phyloP scores from a whole-genome alignment of 1,140 invertebrate genomes.

The Zaprionus camerounensis region DNA sequence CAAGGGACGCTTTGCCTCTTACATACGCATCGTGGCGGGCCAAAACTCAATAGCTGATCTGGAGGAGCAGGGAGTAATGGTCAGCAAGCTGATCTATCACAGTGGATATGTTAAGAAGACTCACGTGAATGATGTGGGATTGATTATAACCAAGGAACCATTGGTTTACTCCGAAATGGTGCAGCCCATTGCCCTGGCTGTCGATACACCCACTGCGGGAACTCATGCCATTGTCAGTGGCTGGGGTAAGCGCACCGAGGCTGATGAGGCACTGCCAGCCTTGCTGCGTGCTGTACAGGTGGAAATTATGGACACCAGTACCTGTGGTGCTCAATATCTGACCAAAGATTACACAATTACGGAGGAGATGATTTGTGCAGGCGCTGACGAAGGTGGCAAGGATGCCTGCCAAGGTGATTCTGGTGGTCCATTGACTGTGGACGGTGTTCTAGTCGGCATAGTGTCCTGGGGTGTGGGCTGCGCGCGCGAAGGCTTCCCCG shows the following conservation, averaged over 20 bases:
- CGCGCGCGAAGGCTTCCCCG: conserved; percentile 64
- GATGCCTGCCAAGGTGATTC: conserved; percentile 68
- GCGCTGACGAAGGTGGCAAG: conserved; percentile 75
- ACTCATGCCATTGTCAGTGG: conserved; percentile 83
- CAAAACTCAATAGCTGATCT: conserved; percentile 68
- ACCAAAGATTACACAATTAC: conserved; percentile 85
- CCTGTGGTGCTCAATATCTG: conserved; percentile 61
- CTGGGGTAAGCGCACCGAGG: conserved; percentile 84
- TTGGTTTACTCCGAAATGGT: conserved; percentile 50
- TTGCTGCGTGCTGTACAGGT: conserved; percentile 75
- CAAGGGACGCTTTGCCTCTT: conserved; percentile 72
- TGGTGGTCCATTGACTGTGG: conserved; percentile 61
- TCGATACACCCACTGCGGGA: conserved; percentile 35
- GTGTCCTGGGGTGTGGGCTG: conserved; percentile 73
- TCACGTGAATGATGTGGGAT: conserved; percentile 77
- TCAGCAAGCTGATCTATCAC: conserved; percentile 65
- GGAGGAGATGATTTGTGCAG: conserved; percentile 90
- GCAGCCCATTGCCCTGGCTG: conserved; percentile 67
- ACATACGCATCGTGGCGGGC: conserved; percentile 64
- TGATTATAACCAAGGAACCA: conserved; percentile 67
- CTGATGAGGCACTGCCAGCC: conserved; percentile 54
- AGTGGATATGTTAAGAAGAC: conserved; percentile 65
- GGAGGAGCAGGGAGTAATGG: conserved; percentile 65
- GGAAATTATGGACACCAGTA: conserved; percentile 78
- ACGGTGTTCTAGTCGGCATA: conserved; percentile 60